Evolutionary conservation across 2,797 vertebrate species (phyloP), one percentile per base, ranked within the genome.

Genomic region (Serranus cabrilla): DNA sequence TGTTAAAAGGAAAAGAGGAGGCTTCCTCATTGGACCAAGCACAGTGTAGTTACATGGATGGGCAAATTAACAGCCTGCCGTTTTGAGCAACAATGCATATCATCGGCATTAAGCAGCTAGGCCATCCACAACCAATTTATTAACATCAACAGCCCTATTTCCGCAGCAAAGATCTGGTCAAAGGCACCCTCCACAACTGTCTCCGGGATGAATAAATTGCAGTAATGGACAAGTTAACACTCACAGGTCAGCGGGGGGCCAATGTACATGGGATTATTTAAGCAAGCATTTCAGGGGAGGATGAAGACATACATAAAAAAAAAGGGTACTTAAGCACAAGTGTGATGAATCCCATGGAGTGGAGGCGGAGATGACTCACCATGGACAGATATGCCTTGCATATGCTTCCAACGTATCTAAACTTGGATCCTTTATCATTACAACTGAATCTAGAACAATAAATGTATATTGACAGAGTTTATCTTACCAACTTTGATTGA

Each of bases 181-280:
- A 56, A 89, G 52, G 71, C 18, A 34, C 18, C 49, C 55, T 67
- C 51, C 31, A 51, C 39, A 57, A 66, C 37, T 65, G 55, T 75
- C 51, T 71, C 17, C 34, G 34, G 57, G 45, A 74, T 62, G 31
- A 79, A 90, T 81, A 84, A 79, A 87, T 61, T 63, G 43, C 39
- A 74, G 63, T 82, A 89, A 91, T 88, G 71, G 84, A 85, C 17
- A 63, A 45, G 16, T 52, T 21, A 76, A 60, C 21, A 34, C 39
- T 64, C 18, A 54, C 1, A 2, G 80, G 80, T 74, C 64, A 86
- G 55, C 17, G 12, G 1, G 43, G n/a, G 51, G 51, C 17, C 57
- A 55, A 54, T 25, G 42, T 58, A 56, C 66, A 14, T 20, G 13
- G 20, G 40, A 51, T 51, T 72, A 69, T 82, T 50, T 42, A 54